phyloP scores from a whole-genome alignment of 2,797 vertebrate species.

The Gymnoscopelus braueri region DNA sequence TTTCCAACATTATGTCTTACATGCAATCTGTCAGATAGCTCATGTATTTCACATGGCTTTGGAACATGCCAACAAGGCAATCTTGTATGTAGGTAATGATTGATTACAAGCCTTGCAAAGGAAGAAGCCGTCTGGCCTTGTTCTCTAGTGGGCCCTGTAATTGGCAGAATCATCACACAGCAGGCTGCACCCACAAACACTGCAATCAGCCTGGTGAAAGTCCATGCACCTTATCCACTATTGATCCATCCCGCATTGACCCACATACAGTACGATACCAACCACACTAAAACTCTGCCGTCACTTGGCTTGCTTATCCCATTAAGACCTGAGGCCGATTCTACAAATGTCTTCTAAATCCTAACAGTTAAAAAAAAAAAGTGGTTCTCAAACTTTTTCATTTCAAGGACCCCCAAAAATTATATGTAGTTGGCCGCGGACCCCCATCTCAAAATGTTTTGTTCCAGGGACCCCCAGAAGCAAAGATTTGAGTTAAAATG shows the following conservation, averaged over 20 bases:
- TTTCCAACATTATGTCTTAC: no score
- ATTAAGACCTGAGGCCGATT: no score
- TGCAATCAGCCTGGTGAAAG: conserved; percentile 73
- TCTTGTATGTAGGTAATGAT: not conserved
- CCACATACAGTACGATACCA: conserved; percentile 45
- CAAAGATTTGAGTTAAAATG: no score
- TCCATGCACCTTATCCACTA: conserved; percentile 73
- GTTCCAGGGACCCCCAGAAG: no score
- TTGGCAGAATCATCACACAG: not conserved
- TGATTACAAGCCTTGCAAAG: not conserved
- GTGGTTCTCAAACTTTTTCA: no score
- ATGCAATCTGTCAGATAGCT: no score
- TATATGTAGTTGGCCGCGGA: no score
- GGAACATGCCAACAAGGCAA: conserved; percentile 1
- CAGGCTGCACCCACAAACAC: conserved; percentile 41
- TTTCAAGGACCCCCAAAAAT: no score
- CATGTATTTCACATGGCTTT: no score
- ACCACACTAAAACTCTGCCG: conserved; percentile 16
- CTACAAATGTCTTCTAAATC: no score
- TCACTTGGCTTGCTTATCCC: not conserved
- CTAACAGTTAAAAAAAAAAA: no score
- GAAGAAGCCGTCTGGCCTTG: not conserved
- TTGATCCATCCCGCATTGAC: conserved; percentile 50
- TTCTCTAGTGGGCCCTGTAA: conserved; percentile 7
- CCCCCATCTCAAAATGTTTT: no score